Evolutionary conservation across 2,797 vertebrate species (phyloP), one percentile per base, ranked within the genome.

Genomic region (Lacerta bilineata): DNA sequence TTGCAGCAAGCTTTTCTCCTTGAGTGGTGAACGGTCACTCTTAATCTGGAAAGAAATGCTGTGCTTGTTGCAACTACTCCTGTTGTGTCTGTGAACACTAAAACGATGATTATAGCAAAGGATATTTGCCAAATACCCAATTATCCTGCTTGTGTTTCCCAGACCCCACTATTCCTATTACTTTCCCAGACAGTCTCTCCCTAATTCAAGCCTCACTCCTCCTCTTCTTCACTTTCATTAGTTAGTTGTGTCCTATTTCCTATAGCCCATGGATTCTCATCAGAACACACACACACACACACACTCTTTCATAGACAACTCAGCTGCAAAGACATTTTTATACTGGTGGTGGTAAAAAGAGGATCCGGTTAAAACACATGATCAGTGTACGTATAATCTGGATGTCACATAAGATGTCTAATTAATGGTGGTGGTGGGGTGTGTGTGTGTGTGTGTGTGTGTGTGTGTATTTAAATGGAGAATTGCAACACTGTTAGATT

Each of bases 21-120:
- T 84, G 76, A 85, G 88, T 91, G 81, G 89, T 91, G 88, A 91
- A 87, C 85, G 87, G 87, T 85, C 82, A 77, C 68, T 25, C 85
- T 87, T 94, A 91, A 90, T 91, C 89, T 91, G 72, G 88, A 87
- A 85, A 81, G 76, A 27, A 80, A 87, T 85, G 69, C 84, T 80
- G 82, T 75, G 43, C 46, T 92, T 88, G 50, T 55, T 83, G 84
- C 87, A 88, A 64, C 80, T 87, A 87, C 91, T 87, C 88, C 88
- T 79, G 59, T 89, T 86, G 23, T 81, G 85, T 74, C 80, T 85
- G 88, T 93, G 93, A 92, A 93, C 90, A 84, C 46, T 89, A 59
- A 91, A 91, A 92, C 92, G 85, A 91, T 84, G 87, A 83, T 87
- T 90, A 87, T 78, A 95, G 94, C 92, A 92, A 92, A 83, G 66